A percentile compares a stretch with the other conserved stretches of the same genome.
phyloP scores from a whole-genome alignment of 2,797 vertebrate species.

The Lindbergichthys nudifrons region DNA sequence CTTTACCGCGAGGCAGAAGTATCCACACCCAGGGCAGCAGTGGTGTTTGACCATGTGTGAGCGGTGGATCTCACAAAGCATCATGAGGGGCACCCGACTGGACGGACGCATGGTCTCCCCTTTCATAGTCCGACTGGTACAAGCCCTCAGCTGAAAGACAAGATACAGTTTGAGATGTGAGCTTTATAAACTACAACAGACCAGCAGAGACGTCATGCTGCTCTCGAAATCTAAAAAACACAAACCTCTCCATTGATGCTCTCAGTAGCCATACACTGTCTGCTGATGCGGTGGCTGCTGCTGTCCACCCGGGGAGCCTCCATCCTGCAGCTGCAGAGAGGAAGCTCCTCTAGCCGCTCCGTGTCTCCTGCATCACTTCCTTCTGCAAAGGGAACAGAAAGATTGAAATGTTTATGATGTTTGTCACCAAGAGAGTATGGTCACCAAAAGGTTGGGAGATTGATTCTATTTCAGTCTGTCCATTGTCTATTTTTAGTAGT shows the following conservation, averaged over 20 bases:
- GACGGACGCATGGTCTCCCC: constrained; percentile 94
- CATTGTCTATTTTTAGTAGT: no score
- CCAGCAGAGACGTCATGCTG: background rate
- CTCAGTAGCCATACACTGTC: constrained; percentile 93
- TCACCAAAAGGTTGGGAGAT: no score
- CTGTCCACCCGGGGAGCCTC: constrained; percentile 92
- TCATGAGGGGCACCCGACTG: constrained; percentile 92
- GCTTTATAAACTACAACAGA: background rate
- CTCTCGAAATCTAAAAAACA: constrained; percentile 2
- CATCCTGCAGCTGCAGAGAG: constrained; percentile 95
- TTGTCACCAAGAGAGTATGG: background rate
- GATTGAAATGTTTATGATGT: background rate
- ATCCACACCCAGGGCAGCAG: constrained; percentile 94
- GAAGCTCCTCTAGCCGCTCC: constrained; percentile 91
- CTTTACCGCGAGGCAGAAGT: constrained; percentile 92
- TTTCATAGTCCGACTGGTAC: constrained; percentile 88
- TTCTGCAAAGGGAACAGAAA: constrained; percentile 62
- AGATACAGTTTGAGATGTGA: background rate
- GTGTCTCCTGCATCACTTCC: constrained; percentile 91
- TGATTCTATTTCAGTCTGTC: no score
- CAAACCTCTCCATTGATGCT: constrained; percentile 92
- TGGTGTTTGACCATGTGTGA: constrained; percentile 96
- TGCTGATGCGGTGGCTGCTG: constrained; percentile 82
- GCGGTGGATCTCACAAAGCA: constrained; percentile 92
- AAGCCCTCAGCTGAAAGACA: constrained; percentile 86